phyloP scores from a whole-genome alignment of 2,888 invertebrate species.

The Nipponacmea schrenckii region DNA sequence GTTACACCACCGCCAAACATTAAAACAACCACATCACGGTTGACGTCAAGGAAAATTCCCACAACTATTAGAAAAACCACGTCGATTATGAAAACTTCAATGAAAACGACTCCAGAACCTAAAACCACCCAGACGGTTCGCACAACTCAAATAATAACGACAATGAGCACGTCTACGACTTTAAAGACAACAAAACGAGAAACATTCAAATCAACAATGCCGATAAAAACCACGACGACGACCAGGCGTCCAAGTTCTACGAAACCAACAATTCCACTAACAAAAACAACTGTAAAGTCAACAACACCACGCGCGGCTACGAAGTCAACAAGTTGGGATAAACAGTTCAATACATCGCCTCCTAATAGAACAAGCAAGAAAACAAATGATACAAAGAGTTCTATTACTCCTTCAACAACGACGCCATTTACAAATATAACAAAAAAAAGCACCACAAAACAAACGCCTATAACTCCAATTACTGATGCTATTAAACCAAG shows the following conservation, averaged over 20 bases:
- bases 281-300: conserved; percentile 13
- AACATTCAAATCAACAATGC: background rate
- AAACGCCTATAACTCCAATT: conserved; percentile 1
- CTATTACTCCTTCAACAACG: background rate
- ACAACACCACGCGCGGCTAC: conserved; percentile 10
- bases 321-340: background rate
- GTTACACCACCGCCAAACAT: no score
- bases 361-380: background rate
- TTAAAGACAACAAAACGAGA: background rate
- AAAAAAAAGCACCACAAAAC: conserved; percentile 8
- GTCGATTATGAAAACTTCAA: background rate
- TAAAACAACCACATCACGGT: no score
- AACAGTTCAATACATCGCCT: background rate
- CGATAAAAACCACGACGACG: conserved; percentile 7
- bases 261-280: conserved; percentile 6
- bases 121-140: background rate
- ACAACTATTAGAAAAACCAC: background rate
- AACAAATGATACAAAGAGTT: background rate
- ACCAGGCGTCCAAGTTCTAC: background rate
- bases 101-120: background rate
- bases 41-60: background rate
- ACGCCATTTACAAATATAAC: background rate
- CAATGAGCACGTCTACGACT: conserved; percentile 1
- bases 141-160: background rate
- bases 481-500: conserved; percentile 4